Base-by-base conservation (phyloP, 2,113 vertebrate species). In the Pomatostomus ruficeps region DNA sequence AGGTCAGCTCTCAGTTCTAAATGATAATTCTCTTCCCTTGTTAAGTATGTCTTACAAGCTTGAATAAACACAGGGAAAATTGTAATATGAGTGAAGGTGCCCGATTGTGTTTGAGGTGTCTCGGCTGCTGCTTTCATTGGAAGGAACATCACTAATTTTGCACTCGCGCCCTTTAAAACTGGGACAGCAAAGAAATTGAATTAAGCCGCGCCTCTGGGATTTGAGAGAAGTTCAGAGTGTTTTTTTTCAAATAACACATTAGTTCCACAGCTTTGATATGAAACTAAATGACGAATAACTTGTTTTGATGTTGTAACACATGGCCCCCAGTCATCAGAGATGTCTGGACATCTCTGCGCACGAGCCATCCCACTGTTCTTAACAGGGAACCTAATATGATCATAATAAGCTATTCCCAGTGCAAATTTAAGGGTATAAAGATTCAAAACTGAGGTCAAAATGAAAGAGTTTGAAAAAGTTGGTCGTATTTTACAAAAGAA, bases 231-330 rank as follows among this genome's bases (percentile, higher is more conserved):
- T 88, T 94, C 71, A 75, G 89, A 89, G 92, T 68, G 76, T 88
- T 93, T 95, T 89, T 93, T 96, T 94, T 94, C 78, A 76, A 95
- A 70, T 73, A 94, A 91, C 84, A 88, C 77, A 72, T 96, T 94
- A 96, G 87, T 96, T 85, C 71, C 74, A 90, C 19, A 21, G 90
- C 85, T 96, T 91, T 77, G 75, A 62, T 91, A 26, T 63, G 81
- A 90, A 89, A 91, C 80, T 88, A 93, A 92, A 88, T 49, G 54
- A 78, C 7, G 80, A 85, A 43, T 65, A 97, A 85, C 38, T 70
- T 72, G 72, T 75, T 96, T 86, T 88, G n/a, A 67, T 78, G 62
- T 48, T 74, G 19, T 75, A 89, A 94, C 35, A 42, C 46, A 5
- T 3, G 51, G 58, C n/a, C 18, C 33, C 20, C 40, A 18, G 6